A percentile compares a stretch with the other conserved stretches of the same genome.
Evolutionary conservation across 2,113 vertebrate genomes (phyloP).

Genomic region (Pterocles burchelli): DNA sequence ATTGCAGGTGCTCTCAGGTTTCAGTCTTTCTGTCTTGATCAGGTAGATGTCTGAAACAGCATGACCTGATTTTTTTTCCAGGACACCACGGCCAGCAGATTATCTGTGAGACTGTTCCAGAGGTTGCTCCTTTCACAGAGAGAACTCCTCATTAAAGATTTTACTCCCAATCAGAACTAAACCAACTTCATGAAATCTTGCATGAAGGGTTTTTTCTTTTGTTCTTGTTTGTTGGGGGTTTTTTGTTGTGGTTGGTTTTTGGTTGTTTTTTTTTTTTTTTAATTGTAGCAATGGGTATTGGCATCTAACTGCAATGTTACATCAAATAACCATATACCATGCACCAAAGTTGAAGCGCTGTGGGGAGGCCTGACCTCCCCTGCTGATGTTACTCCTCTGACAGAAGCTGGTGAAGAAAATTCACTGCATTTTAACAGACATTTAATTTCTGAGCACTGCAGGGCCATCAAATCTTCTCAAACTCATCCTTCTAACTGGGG

Average conservation of each 20-base stretch:
- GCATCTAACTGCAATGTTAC: too few relatives aligned
- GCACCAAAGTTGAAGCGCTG: not conserved
- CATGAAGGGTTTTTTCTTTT: too few relatives aligned
- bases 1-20: not conserved
- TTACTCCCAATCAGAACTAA: too few relatives aligned
- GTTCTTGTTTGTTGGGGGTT: too few relatives aligned
- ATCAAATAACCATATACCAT: too few relatives aligned
- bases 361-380: not conserved
- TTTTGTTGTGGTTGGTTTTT: too few relatives aligned
- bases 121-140: not conserved
- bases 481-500: not conserved
- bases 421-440: not conserved
- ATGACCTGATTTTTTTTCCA: not conserved
- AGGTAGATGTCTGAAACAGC: not conserved
- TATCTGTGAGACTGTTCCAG: not conserved
- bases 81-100: not conserved
- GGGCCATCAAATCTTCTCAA: not conserved
- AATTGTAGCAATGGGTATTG: too few relatives aligned
- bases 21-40: not conserved
- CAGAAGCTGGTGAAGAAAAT: not conserved
- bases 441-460: not conserved
- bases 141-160: too few relatives aligned
- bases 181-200: too few relatives aligned
- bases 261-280: too few relatives aligned
- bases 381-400: rapidly evolving